Evolutionary conservation across 2,797 vertebrate genomes (phyloP), one percentile per base, ranked within the genome.

Genomic region (Tachyglossus aculeatus): DNA sequence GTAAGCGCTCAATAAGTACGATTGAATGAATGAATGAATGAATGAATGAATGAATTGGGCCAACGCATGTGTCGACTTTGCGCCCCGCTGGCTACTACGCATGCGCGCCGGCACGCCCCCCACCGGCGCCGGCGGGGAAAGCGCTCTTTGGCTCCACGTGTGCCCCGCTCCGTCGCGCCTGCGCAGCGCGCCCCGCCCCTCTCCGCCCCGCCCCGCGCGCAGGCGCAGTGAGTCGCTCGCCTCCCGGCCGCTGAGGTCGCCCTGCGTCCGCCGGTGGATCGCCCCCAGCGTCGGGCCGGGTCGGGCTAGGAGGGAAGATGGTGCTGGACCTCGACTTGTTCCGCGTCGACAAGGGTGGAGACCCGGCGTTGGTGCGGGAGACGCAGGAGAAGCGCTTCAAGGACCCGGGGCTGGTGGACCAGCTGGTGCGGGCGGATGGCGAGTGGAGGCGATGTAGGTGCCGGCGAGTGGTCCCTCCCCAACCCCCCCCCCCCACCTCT

Each of bases 391-490:
- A 97, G 77, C 88, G 97, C 59, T 99, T 98, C 78, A 99, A 98
- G 88, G 97, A 99, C 81, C 96, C 95, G 2, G 90, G 91, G 2
- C 93, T 99, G 19, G 96, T 98, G 67, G 97, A 98, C 67, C 94
- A 95, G 71, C 89, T 99, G 71, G 92, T 98, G 34, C 84, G 89
- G 19, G 94, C 94, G 6, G 97, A 98, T 80, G 91, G 92, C 22
- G 95, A 95, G 82, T 99, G 97, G 97, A 93, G 97, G 66, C 96
- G 96, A 93, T 96, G 97, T 99, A 88, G 92, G 96, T 87, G 45
- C 38, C 5, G n/a, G 21, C 56, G 19, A 15, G 44, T 13, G 24
- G 27, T 66, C 7, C 25, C 41, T 40, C 14, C 60, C 29, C 18
- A 37, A 22, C 37, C 25, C 60, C n/a, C 44, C 25, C 32, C 21